Conservation (phyloP, 1,140 invertebrate species). For the Zaprionus nigranus region DNA sequence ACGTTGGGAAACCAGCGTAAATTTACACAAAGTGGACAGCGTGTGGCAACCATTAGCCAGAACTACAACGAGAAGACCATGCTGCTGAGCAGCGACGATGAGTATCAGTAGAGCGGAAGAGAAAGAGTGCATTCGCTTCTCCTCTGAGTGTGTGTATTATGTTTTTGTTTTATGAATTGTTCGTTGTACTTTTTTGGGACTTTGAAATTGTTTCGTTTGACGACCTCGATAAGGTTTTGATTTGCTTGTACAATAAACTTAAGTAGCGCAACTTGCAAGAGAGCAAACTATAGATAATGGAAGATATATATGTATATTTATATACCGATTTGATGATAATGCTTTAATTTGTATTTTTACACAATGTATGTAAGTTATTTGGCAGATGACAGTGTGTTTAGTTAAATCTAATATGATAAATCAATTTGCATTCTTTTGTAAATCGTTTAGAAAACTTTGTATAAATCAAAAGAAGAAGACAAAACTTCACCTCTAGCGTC, state of each 20-base stretch:
- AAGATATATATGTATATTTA: slow-evolving; percentile 49
- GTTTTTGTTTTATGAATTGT: slow-evolving; percentile 49
- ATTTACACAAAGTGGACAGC: slow-evolving; percentile 86
- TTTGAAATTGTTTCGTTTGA: slow-evolving; percentile 39
- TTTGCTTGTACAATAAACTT: slow-evolving; percentile 79
- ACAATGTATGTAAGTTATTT: slow-evolving; percentile 52
- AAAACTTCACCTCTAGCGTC: slow-evolving; percentile 70
- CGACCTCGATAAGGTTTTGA: slow-evolving; percentile 34
- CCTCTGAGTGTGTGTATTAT: slow-evolving; percentile 25
- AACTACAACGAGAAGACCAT: slow-evolving; percentile 98
- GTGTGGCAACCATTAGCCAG: slow-evolving; percentile 91
- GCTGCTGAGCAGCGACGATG: slow-evolving; percentile 97
- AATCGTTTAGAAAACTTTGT: slow-evolving; percentile 61
- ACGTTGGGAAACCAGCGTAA: slow-evolving; percentile 82
- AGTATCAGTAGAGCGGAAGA: slow-evolving; percentile 91
- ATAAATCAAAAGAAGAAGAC: slow-evolving; percentile 65
- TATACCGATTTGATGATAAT: slow-evolving; percentile 34
- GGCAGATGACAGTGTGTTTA: slow-evolving; percentile 22
- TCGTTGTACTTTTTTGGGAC: slow-evolving; percentile 49
- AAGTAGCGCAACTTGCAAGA: slow-evolving; percentile 58
- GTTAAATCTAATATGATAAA: slow-evolving; percentile 36
- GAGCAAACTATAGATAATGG: slow-evolving; percentile 46
- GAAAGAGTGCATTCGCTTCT: not conserved
- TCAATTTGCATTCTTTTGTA: slow-evolving; percentile 48
- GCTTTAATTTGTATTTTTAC: slow-evolving; percentile 56